These are phyloP conservation scores for Neogobius melanostomus DNA, from an alignment of 2,113 vertebrate species.

Conservation along the genomic window DNA sequence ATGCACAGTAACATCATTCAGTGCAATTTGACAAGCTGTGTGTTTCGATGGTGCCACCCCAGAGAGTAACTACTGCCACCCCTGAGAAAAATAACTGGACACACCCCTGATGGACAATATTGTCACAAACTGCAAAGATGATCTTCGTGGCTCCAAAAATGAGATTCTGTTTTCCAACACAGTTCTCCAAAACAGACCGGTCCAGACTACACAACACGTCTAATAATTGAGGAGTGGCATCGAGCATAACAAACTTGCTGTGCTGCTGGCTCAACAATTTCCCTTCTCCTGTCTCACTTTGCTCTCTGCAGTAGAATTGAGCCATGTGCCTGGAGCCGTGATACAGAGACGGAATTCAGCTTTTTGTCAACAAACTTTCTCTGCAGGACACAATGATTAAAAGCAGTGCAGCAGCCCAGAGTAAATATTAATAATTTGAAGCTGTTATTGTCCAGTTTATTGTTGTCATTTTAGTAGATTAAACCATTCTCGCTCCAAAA, in stretches of 20 bases:
- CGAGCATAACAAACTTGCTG: neutral
- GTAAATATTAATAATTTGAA: constrained; percentile 40
- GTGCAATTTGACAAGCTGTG: too few relatives aligned
- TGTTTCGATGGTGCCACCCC: too few relatives aligned
- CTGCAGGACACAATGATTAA: constrained; percentile 13
- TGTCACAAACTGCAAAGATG: neutral
- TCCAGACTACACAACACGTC: neutral
- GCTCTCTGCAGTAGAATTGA: neutral
- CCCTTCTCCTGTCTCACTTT: neutral
- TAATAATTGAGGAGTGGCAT: neutral
- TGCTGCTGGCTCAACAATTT: neutral
- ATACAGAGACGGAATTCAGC: neutral
- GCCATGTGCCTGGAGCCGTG: neutral
- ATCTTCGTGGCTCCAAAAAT: neutral
- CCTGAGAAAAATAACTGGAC: too few relatives aligned
- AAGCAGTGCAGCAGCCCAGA: constrained; percentile 10
- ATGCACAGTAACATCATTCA: too few relatives aligned
- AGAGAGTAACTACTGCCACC: too few relatives aligned
- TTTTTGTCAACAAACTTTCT: constrained; percentile 16
- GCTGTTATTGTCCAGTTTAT: constrained; percentile 36
- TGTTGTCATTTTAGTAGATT: constrained; percentile 24
- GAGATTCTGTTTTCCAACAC: too few relatives aligned
- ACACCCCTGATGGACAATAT: neutral
- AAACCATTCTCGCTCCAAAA: constrained; percentile 26
- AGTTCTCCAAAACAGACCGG: neutral